Evolutionary conservation across 35 echinoderm and acorn worm genomes (phyloP), one percentile per base, ranked within the genome.

Genomic region (Amphiura filiformis): DNA sequence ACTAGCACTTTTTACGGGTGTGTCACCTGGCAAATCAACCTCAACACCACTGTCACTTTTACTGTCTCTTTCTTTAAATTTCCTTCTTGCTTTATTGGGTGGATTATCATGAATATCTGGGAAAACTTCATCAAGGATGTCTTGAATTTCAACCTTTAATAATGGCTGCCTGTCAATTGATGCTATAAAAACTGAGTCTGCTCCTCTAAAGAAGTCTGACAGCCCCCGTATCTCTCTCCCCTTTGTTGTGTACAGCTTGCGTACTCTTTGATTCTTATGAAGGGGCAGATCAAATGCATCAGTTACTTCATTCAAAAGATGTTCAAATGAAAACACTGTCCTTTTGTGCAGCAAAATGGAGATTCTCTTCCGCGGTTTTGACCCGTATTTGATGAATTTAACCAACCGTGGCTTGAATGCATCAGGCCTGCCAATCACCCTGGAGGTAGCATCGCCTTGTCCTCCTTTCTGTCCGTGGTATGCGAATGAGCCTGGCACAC

Each of bases 341-440:
- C 92, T 81, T 77, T 93, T 92, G 90, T 99, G 94, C 83, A 99
- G 38, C 35, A 99, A 83, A 38, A 99, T 78, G 35, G 96, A 99
- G 32, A 99, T 92, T 32, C 79, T 84, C 57, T 99, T 91, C 36
- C 87, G 70, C 14, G 96, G 96, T 65, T 80, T 86, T 26, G 91
- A 35, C 38, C 93, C 96, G 32, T 87, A 84, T 91, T 99, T 99
- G 32, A 94, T 88, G 52, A 99, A 92, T 77, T 92, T 94, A 32
- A 94, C 84, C 31, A 99, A 84, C 14, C 87, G 89, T 12, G 96
- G 96, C 83, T 93, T 92, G 79, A 89, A 84, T 0, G 85, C 79
- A 78, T 85, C 91, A 22, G 26, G 61, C 26, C 28, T 70, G 15
- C 61, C 61, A 14, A 91, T 75, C 26, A 79, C 56, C 0, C 84